Base-by-base conservation (phyloP, 2,797 vertebrate species). In the Sciurus vulgaris region DNA sequence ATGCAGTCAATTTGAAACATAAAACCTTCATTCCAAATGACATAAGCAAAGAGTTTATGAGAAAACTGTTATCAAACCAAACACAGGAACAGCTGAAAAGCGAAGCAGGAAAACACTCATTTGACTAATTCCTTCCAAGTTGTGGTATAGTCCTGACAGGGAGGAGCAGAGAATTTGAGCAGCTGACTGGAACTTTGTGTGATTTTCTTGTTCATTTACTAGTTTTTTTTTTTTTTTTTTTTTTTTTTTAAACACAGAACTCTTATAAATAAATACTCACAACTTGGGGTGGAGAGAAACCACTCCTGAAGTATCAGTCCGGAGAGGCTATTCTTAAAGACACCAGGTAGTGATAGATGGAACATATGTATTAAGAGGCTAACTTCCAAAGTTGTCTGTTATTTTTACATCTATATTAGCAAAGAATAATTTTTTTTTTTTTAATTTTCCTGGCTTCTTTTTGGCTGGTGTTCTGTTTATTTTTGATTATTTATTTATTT, bases 311-410 rank as follows among this genome's bases (percentile, higher is more conserved):
- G 97, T 89, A 97, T 98, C 93, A 97, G 96, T 97, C 91, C 93
- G 94, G 97, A 96, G 92, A 96, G 81, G 87, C 94, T 96, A 95
- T 95, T 97, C 96, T 95, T 95, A 98, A 98, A 98, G 97, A 98
- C 96, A 98, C 90, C 97, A 98, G 92, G 97, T 90, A 98, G 97
- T 96, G 96, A 97, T 93, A 98, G 97, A 97, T 91, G 87, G 96
- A 96, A 98, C 96, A 72, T 84, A 84, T 38, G 87, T 96, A 97
- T 98, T 97, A 97, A 97, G 97, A 97, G 98, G 85, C 95, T 97
- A 98, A 98, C 98, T 95, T 98, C 98, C 98, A 97, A 97, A 97
- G 97, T 97, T 73, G 97, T 97, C 96, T 98, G 97, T 97, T 97
- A 97, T 92, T 97, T 89, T 97, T 95, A 98, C 97, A 97, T 97